Conservation (phyloP, 2,113 vertebrate species). For the Etheostoma spectabile region DNA sequence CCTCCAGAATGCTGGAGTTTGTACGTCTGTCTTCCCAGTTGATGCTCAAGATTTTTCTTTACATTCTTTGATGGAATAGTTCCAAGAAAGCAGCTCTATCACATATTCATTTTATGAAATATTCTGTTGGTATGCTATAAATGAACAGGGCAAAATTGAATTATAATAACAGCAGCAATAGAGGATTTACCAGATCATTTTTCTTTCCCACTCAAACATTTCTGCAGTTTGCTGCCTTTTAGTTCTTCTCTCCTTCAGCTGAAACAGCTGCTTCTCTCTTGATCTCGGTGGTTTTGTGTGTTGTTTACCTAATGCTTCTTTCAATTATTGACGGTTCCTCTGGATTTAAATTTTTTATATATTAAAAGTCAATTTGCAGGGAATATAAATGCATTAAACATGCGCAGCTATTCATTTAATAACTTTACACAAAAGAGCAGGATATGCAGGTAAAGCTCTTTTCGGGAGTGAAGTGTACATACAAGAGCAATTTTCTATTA, state of each 20-base stretch:
- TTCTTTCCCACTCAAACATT: slow-evolving; percentile 20
- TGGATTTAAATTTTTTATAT: slow-evolving; percentile 66
- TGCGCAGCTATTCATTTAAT: slow-evolving; percentile 43
- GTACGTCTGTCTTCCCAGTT: too few species aligned
- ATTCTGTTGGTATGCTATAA: slow-evolving; percentile 6
- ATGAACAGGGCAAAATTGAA: slow-evolving; percentile 20
- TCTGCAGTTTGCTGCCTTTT: slow-evolving; percentile 38
- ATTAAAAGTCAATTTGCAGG: slow-evolving; percentile 66
- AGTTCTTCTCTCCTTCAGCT: slow-evolving; percentile 21
- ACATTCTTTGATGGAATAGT: too few species aligned
- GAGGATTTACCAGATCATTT: slow-evolving; percentile 7
- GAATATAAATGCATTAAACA: slow-evolving; percentile 57
- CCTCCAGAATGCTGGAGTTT: too few species aligned
- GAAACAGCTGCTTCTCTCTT: slow-evolving; percentile 39
- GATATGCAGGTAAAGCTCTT: slow-evolving; percentile 22
- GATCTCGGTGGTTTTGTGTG: slow-evolving; percentile 46
- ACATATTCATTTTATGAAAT: slow-evolving; percentile 5
- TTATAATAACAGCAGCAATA: slow-evolving; percentile 7
- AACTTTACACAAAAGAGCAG: slow-evolving; percentile 23
- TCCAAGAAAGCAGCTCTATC: not conserved
- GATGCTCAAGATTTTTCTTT: too few species aligned
- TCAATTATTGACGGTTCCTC: slow-evolving; percentile 62
- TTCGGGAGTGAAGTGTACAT: not conserved
- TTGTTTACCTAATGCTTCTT: slow-evolving; percentile 57
- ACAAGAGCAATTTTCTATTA: slow-evolving; percentile 21